Evolutionary conservation across 2,888 invertebrate species (phyloP).

Genomic region (Carpatolechia fugitivella): DNA sequence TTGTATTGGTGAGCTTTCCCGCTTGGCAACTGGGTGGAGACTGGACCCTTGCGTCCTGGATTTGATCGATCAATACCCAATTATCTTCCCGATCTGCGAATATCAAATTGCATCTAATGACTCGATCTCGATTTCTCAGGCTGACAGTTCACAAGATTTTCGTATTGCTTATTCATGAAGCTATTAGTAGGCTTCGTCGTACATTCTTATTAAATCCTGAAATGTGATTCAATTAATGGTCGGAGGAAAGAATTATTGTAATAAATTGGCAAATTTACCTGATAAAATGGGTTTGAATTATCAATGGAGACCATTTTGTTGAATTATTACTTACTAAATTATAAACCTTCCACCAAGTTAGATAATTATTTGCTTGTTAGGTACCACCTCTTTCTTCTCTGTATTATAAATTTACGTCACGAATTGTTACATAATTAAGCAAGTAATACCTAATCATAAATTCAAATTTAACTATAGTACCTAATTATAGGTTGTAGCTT

Average conservation of each 20-base stretch:
- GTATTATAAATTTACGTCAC: too few species aligned
- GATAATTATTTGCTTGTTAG: too few species aligned
- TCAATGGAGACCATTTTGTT: background rate
- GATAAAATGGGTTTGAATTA: background rate
- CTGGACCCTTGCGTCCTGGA: background rate
- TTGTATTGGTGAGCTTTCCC: background rate
- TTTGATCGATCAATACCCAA: background rate
- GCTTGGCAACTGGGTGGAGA: background rate
- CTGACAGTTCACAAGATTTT: background rate
- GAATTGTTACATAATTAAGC: too few species aligned
- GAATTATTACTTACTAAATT: background rate
- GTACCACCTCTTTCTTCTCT: too few species aligned
- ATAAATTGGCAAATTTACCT: background rate
- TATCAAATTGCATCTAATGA: background rate
- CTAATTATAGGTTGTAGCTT: too few species aligned
- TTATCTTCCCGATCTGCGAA: background rate
- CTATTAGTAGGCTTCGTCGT: conserved; percentile 44
- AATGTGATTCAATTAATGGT: conserved; percentile 38
- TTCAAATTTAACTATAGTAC: too few species aligned
- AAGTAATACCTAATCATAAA: too few species aligned
- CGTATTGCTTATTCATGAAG: conserved; percentile 27
- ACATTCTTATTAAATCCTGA: conserved; percentile 44
- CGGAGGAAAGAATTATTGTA: conserved; percentile 23
- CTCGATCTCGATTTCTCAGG: background rate
- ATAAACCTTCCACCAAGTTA: too few species aligned